These are phyloP conservation scores for Erebia aethiops DNA, from an alignment of 2,888 invertebrate genomes.

Conservation along the genomic window DNA sequence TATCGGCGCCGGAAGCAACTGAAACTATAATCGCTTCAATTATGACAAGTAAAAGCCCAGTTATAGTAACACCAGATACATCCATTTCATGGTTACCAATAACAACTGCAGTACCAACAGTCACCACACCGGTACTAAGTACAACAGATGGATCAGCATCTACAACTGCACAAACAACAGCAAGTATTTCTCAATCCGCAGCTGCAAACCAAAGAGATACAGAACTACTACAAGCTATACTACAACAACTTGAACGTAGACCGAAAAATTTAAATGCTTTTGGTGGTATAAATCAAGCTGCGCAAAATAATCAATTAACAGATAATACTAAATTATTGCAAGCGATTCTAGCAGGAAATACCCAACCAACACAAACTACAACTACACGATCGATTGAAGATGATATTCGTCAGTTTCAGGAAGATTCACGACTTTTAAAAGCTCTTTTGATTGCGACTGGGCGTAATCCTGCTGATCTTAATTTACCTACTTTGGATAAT, in stretches of 20 bases:
- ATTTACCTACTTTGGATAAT: slow-evolving; percentile 64
- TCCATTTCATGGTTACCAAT: slow-evolving; percentile 44
- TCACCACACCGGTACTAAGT: slow-evolving; percentile 31
- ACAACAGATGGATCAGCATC: slow-evolving; percentile 48
- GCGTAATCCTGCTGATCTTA: slow-evolving; percentile 67
- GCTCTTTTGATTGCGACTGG: slow-evolving; percentile 73
- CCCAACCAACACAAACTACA: slow-evolving; percentile 54
- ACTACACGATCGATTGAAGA: slow-evolving; percentile 71
- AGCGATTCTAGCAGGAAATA: slow-evolving; percentile 56
- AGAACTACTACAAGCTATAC: slow-evolving; percentile 53
- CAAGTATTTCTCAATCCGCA: slow-evolving; percentile 55
- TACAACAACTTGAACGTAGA: slow-evolving; percentile 66
- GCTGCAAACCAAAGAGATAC: slow-evolving; percentile 61
- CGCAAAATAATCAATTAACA: slow-evolving; percentile 41
- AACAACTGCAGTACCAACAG: slow-evolving; percentile 38
- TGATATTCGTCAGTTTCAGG: slow-evolving; percentile 74
- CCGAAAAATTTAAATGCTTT: slow-evolving; percentile 66
- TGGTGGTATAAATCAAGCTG: slow-evolving; percentile 47
- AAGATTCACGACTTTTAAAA: slow-evolving; percentile 74
- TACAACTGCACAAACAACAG: slow-evolving; percentile 36
- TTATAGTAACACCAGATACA: slow-evolving; percentile 38
- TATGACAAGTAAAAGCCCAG: slow-evolving; percentile 5
- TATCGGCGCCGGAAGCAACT: slow-evolving; percentile 42
- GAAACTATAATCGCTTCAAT: slow-evolving; percentile 41
- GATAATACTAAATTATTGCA: slow-evolving; percentile 63